A percentile compares a stretch with the other conserved stretches of the same genome.
Conservation (phyloP, 92 coral and sea anemone species). For the Porites cylindrica region DNA sequence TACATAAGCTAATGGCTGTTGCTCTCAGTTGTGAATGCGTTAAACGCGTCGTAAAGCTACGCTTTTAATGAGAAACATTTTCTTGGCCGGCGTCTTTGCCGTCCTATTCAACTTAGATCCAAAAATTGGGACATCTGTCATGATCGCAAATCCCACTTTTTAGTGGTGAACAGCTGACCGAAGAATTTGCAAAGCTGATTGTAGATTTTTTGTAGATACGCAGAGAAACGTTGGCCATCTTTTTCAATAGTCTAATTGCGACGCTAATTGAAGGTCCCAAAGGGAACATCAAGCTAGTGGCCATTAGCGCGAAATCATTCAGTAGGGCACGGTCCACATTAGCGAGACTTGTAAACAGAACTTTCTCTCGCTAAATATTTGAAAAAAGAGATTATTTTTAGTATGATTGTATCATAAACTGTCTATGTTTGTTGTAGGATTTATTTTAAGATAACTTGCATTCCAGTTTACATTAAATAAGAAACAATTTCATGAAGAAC, state of each 20-base stretch:
- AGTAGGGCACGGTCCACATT: slow-evolving; percentile 10
- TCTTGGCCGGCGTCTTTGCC: neutral
- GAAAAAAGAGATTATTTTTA: slow-evolving; percentile 11
- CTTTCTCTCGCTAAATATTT: neutral
- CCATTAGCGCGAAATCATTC: slow-evolving; percentile 44
- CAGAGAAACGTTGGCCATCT: slow-evolving; percentile 42
- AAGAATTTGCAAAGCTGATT: slow-evolving; percentile 1
- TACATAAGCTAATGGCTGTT: slow-evolving; percentile 84
- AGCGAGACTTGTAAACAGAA: neutral
- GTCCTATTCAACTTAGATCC: neutral
- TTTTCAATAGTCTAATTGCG: slow-evolving; percentile 74
- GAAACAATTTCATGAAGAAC: slow-evolving; percentile 3
- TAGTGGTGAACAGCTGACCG: slow-evolving; percentile 15
- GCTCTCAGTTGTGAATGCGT: slow-evolving; percentile 15
- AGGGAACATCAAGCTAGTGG: slow-evolving; percentile 49
- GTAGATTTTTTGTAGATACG: slow-evolving; percentile 32
- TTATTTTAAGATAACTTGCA: slow-evolving; percentile 38
- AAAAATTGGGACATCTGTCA: slow-evolving; percentile 7
- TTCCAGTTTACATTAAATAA: slow-evolving; percentile 43
- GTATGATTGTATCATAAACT: slow-evolving; percentile 5
- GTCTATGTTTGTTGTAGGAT: slow-evolving; percentile 25
- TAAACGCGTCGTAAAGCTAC: slow-evolving; percentile 6
- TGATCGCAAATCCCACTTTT: neutral
- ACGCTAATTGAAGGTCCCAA: slow-evolving; percentile 76
- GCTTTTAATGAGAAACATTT: neutral